Evolutionary conservation across 2,888 invertebrate genomes (phyloP), one percentile per base, ranked within the genome.

Genomic region (Sussaba pulchella): DNA sequence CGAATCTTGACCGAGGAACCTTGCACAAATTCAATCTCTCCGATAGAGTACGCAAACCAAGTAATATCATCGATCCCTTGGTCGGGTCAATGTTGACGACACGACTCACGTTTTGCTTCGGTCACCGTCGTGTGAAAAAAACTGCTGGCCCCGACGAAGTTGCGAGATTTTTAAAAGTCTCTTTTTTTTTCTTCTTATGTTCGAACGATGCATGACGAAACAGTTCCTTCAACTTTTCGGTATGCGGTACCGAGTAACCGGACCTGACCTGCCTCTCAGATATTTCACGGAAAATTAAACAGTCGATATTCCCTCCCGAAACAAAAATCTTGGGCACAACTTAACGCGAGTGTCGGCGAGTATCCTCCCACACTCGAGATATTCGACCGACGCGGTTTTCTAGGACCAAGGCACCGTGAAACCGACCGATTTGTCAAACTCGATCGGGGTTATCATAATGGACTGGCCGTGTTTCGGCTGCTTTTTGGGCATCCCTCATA

Each of bases 251-350:
- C 81, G 78, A 76, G 82, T 83, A 83, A 83, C 82, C 78, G 81
- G 78, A 83, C 78, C 81, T 82, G 57, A 77, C 71, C 31, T 31
- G 81, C 74, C 71, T 73, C 72, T 75, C 66, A 73, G 61, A 72
- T 66, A 81, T 83, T 83, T 83, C 75, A 83, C 83, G 78, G 78
- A 78, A 83, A 81, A 83, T 83, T 83, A 83, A 78, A 81, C 78
- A 74, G 69, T 80, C 80, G 61, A 80, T 77, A 81, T 81, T 82
- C 74, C 50, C 81, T 77, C 81, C 64, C 54, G 57, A 73, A 69
- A 73, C 41, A n/a, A n/a, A n/a, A n/a, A n/a, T 14, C 24, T 14
- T 3, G 14, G 6, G 50, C 52, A 24, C 50, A 36, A 79, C 57
- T 75, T 54, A 52, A 2, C 54, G 54, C 5, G 41, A 41, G 39